phyloP scores from a whole-genome alignment of 2,797 vertebrate genomes.

The Peromyscus attwateri region DNA sequence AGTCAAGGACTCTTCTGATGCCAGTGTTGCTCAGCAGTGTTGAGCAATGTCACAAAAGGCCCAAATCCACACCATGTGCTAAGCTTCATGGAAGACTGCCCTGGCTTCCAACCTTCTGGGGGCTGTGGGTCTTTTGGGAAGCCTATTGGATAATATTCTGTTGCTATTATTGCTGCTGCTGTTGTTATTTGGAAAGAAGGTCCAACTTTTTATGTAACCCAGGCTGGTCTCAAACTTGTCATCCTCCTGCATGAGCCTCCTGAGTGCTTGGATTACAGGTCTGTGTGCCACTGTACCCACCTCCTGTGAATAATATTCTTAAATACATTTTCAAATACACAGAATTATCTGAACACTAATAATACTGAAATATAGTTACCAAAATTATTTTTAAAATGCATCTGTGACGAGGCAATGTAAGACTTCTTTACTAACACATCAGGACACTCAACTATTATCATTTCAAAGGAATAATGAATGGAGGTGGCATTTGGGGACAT shows the following conservation, averaged over 20 bases:
- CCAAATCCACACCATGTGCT: background rate
- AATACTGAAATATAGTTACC: background rate
- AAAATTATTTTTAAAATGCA: conserved; percentile 23
- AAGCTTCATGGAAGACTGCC: background rate
- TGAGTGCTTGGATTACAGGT: background rate
- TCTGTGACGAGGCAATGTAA: background rate
- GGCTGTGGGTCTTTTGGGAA: background rate
- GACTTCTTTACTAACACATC: conserved; percentile 1
- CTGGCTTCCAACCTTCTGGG: background rate
- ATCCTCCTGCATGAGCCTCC: background rate
- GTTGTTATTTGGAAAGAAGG: background rate
- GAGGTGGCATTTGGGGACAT: background rate
- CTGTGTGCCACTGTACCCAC: background rate
- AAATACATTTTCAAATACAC: background rate
- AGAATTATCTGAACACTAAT: conserved; percentile 1
- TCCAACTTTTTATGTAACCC: background rate
- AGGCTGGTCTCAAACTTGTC: background rate
- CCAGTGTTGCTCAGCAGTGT: background rate
- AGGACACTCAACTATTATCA: background rate
- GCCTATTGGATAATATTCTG: conserved; percentile 12
- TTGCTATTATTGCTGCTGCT: background rate
- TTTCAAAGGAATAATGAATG: background rate
- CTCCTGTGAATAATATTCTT: conserved; percentile 15
- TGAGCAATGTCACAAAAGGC: background rate
- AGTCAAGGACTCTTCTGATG: background rate